A percentile compares a stretch with the other conserved stretches of the same genome.
Conservation (phyloP, 2,113 vertebrate species). For the Saguinus midas region DNA sequence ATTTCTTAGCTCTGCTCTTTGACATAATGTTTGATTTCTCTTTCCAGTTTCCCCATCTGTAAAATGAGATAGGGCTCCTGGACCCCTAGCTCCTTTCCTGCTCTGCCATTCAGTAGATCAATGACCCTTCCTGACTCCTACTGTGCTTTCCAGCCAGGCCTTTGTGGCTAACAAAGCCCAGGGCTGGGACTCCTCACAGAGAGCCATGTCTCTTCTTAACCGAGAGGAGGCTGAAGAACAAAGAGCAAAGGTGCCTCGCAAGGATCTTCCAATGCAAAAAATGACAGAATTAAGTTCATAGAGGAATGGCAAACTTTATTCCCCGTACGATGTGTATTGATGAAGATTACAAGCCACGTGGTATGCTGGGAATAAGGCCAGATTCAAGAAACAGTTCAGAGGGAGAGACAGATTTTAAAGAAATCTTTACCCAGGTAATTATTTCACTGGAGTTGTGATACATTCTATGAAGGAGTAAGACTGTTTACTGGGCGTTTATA, state of each 20-base stretch:
- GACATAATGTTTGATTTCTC: not conserved
- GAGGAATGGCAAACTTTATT: not conserved
- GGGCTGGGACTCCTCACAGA: not conserved
- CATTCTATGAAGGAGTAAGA: not conserved
- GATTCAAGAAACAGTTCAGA: not conserved
- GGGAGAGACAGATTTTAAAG: not conserved
- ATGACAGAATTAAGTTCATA: not conserved
- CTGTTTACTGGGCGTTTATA: not conserved
- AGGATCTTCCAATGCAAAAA: not conserved
- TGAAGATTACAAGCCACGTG: not conserved
- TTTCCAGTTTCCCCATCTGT: not conserved
- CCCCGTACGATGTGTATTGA: not conserved
- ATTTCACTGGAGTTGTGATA: not conserved
- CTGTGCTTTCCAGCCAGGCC: not conserved
- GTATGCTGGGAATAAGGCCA: not conserved
- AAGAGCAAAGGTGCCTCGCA: not conserved
- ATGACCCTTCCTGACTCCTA: not conserved
- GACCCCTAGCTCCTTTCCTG: not conserved
- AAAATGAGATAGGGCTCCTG: not conserved
- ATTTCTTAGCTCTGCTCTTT: conserved; percentile 9
- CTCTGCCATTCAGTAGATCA: not conserved
- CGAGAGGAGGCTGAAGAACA: not conserved
- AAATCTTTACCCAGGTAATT: not conserved
- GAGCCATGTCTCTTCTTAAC: not conserved
- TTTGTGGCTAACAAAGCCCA: not conserved